Evolutionary conservation across 2,797 vertebrate genomes (phyloP), one percentile per base, ranked within the genome.

Genomic region (Octomys mimax): DNA sequence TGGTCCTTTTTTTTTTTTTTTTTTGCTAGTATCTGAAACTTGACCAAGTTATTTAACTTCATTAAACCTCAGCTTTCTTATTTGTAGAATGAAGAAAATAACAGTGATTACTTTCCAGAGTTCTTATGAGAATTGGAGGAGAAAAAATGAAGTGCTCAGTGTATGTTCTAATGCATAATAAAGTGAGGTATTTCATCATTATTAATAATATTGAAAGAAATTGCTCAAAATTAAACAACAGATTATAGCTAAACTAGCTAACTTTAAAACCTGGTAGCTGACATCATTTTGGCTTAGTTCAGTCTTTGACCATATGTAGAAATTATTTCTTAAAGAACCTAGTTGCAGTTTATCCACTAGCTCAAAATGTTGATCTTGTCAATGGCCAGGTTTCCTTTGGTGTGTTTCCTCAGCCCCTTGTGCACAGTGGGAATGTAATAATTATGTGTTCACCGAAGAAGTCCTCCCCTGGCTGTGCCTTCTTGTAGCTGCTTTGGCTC

Each of bases 61-160:
- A 83, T 62, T 73, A 75, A 94, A 7, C 10, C 14, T 83, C 31
- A 75, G 14, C 21, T 90, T 85, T 86, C 22, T 97, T 94, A 78
- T 70, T 49, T 88, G 7, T 92, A 82, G 81, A 89, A 26, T 79
- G 26, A 95, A 94, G 52, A 89, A 68, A 91, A 82, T 73, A 64
- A 73, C n/a, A 31, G 1, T 78, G 39, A 31, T 66, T 92, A 70
- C 75, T n/a, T 59, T 13, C 19, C 22, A 54, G 21, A 59, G 21
- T 62, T 90, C 68, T 87, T 94, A 22, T 62, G 42, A 42, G 42
- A 16, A 81, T 80, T 79, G 36, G 19, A 78, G n/a, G n/a, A 64
- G 28, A 42, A 39, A 22, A 59, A 28, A 18, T 52, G 62, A 91
- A 79, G 28, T 1, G 33, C 21, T 73, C 62, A 57, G 59, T 18